Evolutionary conservation across 2,113 vertebrate genomes (phyloP).

Genomic region (Gasterosteus aculeatus): DNA sequence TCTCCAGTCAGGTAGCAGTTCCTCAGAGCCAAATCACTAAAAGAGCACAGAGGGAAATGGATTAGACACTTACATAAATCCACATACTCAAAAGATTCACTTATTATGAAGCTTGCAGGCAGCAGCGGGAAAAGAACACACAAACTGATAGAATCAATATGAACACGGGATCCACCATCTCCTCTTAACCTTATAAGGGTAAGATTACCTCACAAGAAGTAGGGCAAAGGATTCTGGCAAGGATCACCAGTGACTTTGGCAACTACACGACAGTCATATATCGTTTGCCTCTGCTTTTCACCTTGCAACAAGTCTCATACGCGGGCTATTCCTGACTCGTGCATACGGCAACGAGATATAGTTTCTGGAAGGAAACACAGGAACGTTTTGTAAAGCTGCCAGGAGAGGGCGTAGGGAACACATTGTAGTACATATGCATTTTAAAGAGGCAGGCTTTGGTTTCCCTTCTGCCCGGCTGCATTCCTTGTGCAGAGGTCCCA

Average conservation of each 20-base stretch:
- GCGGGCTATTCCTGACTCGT: slow-evolving; percentile 80
- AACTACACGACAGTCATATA: slow-evolving; percentile 23
- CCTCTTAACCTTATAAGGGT: slow-evolving; percentile 2
- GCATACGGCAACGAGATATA: slow-evolving; percentile 81
- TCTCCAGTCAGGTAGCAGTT: slow-evolving; percentile 96
- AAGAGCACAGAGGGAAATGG: not conserved
- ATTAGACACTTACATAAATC: slow-evolving; percentile 1
- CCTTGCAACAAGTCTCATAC: slow-evolving; percentile 81
- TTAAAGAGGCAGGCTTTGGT: slow-evolving; percentile 43
- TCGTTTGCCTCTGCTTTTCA: slow-evolving; percentile 68
- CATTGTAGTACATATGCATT: slow-evolving; percentile 60
- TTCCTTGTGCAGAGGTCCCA: slow-evolving; percentile 43
- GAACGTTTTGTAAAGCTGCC: slow-evolving; percentile 36
- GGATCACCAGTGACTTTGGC: slow-evolving; percentile 21
- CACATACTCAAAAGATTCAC: not conserved
- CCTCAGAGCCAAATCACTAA: slow-evolving; percentile 93
- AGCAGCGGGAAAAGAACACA: not conserved
- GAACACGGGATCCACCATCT: slow-evolving; percentile 5
- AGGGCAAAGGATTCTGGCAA: slow-evolving; percentile 1
- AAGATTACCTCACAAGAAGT: not conserved
- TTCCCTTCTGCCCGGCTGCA: slow-evolving; percentile 44
- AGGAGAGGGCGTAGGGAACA: slow-evolving; percentile 41
- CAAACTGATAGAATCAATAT: not conserved
- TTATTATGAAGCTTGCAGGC: not conserved
- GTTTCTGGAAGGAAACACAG: slow-evolving; percentile 77